Conservation (phyloP, 2,888 invertebrate species). For the Drosophila melanosoma region DNA sequence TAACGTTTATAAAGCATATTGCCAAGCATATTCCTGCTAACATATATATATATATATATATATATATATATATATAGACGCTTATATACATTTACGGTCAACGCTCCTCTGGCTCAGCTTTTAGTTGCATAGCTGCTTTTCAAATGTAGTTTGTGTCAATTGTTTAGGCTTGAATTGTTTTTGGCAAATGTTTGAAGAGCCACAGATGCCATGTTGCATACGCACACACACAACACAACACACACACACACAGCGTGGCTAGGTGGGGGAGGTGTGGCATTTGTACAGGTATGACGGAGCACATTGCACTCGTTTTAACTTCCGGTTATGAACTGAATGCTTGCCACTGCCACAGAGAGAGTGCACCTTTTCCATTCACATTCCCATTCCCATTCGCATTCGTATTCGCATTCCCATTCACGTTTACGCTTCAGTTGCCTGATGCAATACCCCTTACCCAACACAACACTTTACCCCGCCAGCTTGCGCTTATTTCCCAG, state of each 20-base stretch:
- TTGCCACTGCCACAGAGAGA: conserved; percentile 5
- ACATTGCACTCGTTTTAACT: conserved; percentile 69
- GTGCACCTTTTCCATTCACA: conserved; percentile 59
- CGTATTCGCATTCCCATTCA: conserved; percentile 64
- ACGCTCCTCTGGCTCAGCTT: conserved; percentile 47
- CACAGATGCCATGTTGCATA: conserved; percentile 24
- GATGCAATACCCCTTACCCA: conserved; percentile 27
- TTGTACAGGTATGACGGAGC: conserved; percentile 43
- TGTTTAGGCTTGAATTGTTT: conserved; percentile 74
- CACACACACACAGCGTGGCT: not conserved
- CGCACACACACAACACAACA: not conserved
- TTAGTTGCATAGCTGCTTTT: conserved; percentile 20
- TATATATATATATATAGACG: no score
- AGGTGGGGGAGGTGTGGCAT: not conserved
- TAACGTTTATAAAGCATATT: conserved; percentile 43
- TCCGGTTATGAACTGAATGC: conserved; percentile 76
- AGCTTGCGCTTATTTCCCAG: conserved; percentile 6
- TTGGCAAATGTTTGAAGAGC: conserved; percentile 71
- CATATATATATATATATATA: no score
- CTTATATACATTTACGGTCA: conserved; percentile 54
- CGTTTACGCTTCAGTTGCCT: conserved; percentile 73
- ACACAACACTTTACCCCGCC: not conserved
- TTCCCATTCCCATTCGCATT: conserved; percentile 22
- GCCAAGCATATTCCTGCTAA: conserved; percentile 44
- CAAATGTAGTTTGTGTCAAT: conserved; percentile 66